Base-by-base conservation (phyloP, 2,113 vertebrate species). In the Procapra przewalskii region DNA sequence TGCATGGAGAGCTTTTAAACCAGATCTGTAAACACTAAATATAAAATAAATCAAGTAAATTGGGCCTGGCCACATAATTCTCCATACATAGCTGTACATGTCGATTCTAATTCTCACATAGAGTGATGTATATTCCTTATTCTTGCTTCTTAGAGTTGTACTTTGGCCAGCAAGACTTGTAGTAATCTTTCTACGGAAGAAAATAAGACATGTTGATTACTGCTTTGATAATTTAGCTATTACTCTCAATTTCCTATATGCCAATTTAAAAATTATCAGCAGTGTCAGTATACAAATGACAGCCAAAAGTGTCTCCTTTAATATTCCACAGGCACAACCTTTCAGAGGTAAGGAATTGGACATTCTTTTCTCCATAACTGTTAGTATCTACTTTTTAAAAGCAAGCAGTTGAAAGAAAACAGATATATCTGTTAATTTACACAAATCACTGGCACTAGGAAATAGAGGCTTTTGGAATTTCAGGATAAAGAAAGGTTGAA, bases 161-260 rank as follows among this genome's bases (percentile, higher is more conserved):
- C 52, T 94, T 96, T 95, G 97, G 96, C 96, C 97, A 98, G 92
- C 21, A 95, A 87, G 89, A 96, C 91, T 98, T 98, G 94, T 90
- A 97, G 91, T 94, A 71, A 96, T 95, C 52, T 85, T 96, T 97
- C 82, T 84, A 55, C 10, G 43, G 67, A 60, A 97, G 81, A 94
- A 96, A 96, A 95, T 91, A 60, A 43, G 90, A 90, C 60, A 91
- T 85, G 90, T 64, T 97, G 79, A 96, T 97, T 88, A 79, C 77
- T 75, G 43, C 88, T 95, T 96, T 96, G 36, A 25, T 98, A 96
- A 97, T 97, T 95, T 90, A 85, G 84, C 48, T 94, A 94, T 97
- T 96, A 95, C 90, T 97, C 48, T 95, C 75, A 67, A 71, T 97
- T 97, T 97, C 85, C 64, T 77, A 55, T 75, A 81, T 90, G 90